Evolutionary conservation across 2,888 invertebrate species (phyloP).

Genomic region (Ametastegia equiseti): DNA sequence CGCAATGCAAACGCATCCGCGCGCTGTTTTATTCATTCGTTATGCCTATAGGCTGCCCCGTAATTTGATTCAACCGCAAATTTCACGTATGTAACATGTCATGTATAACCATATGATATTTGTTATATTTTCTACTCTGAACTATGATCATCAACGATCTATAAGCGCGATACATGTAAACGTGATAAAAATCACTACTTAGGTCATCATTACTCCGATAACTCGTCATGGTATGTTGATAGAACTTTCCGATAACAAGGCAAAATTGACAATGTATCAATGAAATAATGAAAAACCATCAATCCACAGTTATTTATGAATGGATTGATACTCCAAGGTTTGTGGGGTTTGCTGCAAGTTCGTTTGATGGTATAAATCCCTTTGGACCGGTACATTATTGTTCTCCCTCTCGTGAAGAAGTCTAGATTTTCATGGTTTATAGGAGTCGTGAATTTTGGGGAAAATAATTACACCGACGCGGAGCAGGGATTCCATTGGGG

Average conservation of each 20-base stretch:
- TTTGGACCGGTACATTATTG: background rate
- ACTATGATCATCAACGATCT: constrained; percentile 36
- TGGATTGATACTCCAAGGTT: background rate
- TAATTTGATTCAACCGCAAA: constrained; percentile 60
- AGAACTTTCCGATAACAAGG: background rate
- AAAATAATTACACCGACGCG: constrained; percentile 32
- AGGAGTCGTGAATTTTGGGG: background rate
- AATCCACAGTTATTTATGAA: background rate
- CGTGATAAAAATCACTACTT: background rate
- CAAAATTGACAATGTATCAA: background rate
- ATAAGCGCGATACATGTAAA: background rate
- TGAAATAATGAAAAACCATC: background rate
- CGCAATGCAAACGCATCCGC: constrained; percentile 57
- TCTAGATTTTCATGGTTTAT: background rate
- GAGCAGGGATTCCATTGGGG: background rate
- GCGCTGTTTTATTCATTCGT: constrained; percentile 50
- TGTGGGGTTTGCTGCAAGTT: background rate
- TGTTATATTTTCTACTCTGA: constrained; percentile 20
- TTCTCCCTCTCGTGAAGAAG: background rate
- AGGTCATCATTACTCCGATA: background rate
- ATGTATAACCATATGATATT: constrained; percentile 26
- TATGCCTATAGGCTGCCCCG: constrained; percentile 51
- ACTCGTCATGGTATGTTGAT: background rate
- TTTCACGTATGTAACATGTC: constrained; percentile 58
- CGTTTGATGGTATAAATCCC: background rate